Evolutionary conservation across 2,888 invertebrate species (phyloP).

Genomic region (Polyommatus icarus): DNA sequence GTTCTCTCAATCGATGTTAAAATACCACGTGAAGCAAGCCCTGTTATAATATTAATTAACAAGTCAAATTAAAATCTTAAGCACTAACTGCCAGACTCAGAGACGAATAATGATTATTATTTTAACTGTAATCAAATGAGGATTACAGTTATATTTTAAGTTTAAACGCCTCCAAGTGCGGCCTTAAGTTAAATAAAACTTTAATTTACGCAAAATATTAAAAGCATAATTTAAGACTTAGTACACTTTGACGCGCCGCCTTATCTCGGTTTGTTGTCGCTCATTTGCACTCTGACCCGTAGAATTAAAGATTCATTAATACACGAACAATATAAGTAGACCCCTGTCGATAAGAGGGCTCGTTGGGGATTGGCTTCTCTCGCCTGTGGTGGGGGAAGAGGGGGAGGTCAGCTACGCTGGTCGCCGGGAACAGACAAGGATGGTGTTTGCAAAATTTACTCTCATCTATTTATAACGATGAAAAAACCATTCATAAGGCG

Average conservation of each 20-base stretch:
- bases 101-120: no score
- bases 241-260: slow-evolving; percentile 41
- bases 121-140: no score
- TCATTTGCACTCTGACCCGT: slow-evolving; percentile 56
- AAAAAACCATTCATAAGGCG: slow-evolving; percentile 26
- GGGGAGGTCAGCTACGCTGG: background rate
- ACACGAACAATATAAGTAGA: slow-evolving; percentile 47
- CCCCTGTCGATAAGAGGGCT: slow-evolving; percentile 34
- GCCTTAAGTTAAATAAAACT: background rate
- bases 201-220: slow-evolving; percentile 11
- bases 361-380: background rate
- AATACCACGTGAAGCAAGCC: background rate
- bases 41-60: no score
- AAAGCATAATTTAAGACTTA: slow-evolving; percentile 42
- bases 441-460: slow-evolving; percentile 29
- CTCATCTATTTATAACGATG: slow-evolving; percentile 25
- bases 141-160: no score
- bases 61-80: no score
- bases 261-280: slow-evolving; percentile 62
- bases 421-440: slow-evolving; percentile 8
- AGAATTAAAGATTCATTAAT: slow-evolving; percentile 57
- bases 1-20: background rate
- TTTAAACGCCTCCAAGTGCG: no score
- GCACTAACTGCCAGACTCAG: no score
- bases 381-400: slow-evolving; percentile 4